phyloP scores from a whole-genome alignment of 2,113 vertebrate species.

The Onychostruthus taczanowskii region DNA sequence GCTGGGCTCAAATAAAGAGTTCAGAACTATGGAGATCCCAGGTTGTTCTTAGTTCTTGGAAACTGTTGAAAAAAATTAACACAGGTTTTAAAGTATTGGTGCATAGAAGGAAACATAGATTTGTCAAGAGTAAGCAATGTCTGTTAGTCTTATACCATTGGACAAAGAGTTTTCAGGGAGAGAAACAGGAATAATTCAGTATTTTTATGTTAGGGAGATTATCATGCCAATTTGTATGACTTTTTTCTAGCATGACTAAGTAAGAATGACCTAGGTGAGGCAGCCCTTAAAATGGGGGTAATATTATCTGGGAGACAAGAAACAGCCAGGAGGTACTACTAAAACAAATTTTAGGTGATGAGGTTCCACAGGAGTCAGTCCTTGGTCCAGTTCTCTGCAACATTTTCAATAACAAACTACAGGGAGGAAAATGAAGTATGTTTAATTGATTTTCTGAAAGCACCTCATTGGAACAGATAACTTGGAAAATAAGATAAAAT shows the following conservation, averaged over 20 bases:
- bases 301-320: not conserved
- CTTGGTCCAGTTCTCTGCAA: not conserved
- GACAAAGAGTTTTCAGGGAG: not conserved
- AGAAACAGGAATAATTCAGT: not conserved
- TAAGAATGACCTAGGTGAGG: not conserved
- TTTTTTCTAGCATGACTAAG: not conserved
- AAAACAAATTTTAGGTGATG: not conserved
- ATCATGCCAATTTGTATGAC: not conserved
- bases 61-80: not conserved
- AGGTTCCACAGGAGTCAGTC: not conserved
- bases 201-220: not conserved
- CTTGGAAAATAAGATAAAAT: not conserved
- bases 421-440: not conserved
- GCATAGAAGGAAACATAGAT: not conserved
- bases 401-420: not conserved
- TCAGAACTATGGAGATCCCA: not conserved
- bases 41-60: not conserved
- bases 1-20: not conserved
- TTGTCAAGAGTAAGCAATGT: not conserved
- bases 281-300: not conserved
- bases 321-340: not conserved
- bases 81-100: not conserved
- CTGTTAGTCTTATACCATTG: not conserved
- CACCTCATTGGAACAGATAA: not conserved
- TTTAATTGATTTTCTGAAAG: not conserved